These are phyloP conservation scores for Atherinomorus stipes DNA, from an alignment of 2,113 vertebrate species.

Conservation along the genomic window DNA sequence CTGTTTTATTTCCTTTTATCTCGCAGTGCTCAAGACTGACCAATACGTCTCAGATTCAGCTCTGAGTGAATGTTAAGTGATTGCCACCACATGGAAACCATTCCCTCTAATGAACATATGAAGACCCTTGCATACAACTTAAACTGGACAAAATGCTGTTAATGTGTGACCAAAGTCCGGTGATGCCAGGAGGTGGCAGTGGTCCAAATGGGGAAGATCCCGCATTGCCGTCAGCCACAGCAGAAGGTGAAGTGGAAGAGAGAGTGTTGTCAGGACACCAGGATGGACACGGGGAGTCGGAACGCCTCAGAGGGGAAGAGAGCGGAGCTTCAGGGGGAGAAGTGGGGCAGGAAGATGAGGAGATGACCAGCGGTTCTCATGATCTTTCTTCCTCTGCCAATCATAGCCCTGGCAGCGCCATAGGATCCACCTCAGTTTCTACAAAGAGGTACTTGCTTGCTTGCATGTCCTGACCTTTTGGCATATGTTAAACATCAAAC, in stretches of 20 bases:
- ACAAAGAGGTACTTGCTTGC: constrained; percentile 79
- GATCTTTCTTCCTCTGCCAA: constrained; percentile 54
- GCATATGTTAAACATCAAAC: background rate
- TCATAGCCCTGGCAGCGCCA: constrained; percentile 56
- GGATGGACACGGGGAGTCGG: background rate
- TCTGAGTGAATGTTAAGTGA: background rate
- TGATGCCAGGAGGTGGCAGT: constrained; percentile 59
- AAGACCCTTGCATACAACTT: constrained; percentile 47
- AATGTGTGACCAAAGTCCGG: constrained; percentile 62
- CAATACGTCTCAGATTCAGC: background rate
- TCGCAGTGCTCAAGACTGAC: constrained; percentile 15
- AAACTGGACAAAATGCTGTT: constrained; percentile 37
- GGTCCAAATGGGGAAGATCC: constrained; percentile 56
- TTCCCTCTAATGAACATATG: constrained; percentile 47
- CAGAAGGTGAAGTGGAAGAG: constrained; percentile 20
- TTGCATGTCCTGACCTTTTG: background rate
- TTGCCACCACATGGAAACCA: constrained; percentile 51
- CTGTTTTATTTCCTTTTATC: constrained; percentile 7
- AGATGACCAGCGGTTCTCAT: constrained; percentile 40
- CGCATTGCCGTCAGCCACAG: constrained; percentile 9
- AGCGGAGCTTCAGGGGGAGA: constrained; percentile 54
- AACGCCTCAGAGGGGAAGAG: constrained; percentile 37
- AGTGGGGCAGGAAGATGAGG: constrained; percentile 62
- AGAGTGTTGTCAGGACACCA: constrained; percentile 11
- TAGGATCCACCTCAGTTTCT: constrained; percentile 71